Evolutionary conservation across 2,888 invertebrate species (phyloP), one percentile per base, ranked within the genome.

Genomic region (Tenthredo livida): DNA sequence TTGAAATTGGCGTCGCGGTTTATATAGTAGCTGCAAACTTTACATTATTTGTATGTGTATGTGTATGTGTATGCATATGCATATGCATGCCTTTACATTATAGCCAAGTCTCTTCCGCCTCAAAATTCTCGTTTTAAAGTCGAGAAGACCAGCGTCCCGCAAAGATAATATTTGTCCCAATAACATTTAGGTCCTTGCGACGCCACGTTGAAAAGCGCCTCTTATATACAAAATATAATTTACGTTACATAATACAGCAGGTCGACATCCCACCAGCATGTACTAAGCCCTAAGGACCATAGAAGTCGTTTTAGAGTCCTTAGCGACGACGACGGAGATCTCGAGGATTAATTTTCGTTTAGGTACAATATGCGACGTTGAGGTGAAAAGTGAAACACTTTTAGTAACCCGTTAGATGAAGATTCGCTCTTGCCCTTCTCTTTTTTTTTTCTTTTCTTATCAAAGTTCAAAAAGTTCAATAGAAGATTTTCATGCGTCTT

Each of bases 81-180:
- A 2, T 54, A 54, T 54, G 54, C 54, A 6, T 54, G 54, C 54
- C 7, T 54, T 54, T n/a, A 54, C 54, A 54, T 54, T 54, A 54
- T 54, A 6, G 25, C 4, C 61, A 5, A 25, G 21, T 61, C 5
- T 61, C 61, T 61, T 61, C 61, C 61, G 61, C 12, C 61, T 25
- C 12, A 12, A 61, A 61, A 61, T 61, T 61, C 33, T 67, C 67
- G 67, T 33, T 12, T 67, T 61, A 25, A 10, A 61, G 25, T 61
- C 61, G 12, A 21, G 67, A 21, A 33, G 50, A 37, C n/a, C 33
- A 21, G n/a, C 33, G 73, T 21, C 17, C 75, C 17, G 50, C 72
- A 73, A 84, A 84, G 84, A 84, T 50, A 84, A 84, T 84, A 84
- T 84, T 84, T 84, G 50, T 84, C 72, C 70, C 47, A 84, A 73